Conservation (phyloP, 1,140 invertebrate species). For the Riptortus pedestris region DNA sequence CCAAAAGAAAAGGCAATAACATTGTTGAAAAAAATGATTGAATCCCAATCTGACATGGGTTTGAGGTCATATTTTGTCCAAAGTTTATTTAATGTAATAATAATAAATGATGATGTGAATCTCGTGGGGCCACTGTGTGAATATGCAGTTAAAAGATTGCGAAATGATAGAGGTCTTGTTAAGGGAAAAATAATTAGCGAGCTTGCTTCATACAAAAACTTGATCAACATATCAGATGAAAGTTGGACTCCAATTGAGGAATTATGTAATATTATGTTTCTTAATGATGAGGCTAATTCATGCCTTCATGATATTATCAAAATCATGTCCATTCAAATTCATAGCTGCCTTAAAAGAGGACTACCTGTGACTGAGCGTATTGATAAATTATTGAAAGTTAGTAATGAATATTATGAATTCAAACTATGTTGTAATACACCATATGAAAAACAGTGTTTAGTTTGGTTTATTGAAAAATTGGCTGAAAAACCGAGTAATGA, state of each 20-base stretch:
- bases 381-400: background rate
- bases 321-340: background rate
- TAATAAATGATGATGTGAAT: background rate
- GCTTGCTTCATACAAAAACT: background rate
- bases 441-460: constrained; percentile 7
- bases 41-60: background rate
- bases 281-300: background rate
- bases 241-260: constrained; percentile 8
- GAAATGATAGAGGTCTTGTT: background rate
- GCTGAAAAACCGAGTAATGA: background rate
- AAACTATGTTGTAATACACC: background rate
- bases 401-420: background rate
- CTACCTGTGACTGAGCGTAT: background rate
- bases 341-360: background rate
- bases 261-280: constrained; percentile 6
- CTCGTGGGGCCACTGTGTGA: background rate
- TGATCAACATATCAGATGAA: background rate
- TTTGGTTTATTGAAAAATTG: constrained; percentile 6
- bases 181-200: background rate
- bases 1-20: background rate
- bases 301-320: background rate
- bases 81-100: background rate
- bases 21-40: background rate
- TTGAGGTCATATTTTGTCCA: background rate
- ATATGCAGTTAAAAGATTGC: background rate